phyloP scores from a whole-genome alignment of 2,113 vertebrate genomes.

The Morone chrysops region DNA sequence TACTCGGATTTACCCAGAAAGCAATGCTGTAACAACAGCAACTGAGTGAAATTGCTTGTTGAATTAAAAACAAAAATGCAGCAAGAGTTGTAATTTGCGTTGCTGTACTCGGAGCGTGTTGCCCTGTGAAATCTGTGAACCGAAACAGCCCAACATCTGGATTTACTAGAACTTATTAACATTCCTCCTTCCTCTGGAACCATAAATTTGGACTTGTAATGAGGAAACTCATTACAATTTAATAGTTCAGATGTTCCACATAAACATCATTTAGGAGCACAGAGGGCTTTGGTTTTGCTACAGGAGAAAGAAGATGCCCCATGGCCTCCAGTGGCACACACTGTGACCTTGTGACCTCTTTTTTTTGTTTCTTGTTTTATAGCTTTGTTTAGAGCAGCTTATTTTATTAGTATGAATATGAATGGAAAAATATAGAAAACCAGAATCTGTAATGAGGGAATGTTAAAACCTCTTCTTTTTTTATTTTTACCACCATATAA shows the following conservation, averaged over 20 bases:
- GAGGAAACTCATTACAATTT: constrained; percentile 52
- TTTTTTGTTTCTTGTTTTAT: background rate
- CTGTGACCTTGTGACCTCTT: background rate
- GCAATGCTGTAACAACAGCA: background rate
- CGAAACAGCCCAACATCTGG: constrained; percentile 33
- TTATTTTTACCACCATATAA: background rate
- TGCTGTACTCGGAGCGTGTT: background rate
- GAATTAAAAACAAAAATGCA: background rate
- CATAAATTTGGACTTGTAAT: constrained; percentile 25
- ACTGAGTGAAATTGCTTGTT: background rate
- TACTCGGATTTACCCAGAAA: background rate
- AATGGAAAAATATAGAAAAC: background rate
- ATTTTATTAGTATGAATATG: background rate
- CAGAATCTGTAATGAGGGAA: background rate
- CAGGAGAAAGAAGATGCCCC: background rate
- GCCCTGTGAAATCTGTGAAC: background rate
- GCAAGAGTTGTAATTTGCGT: background rate
- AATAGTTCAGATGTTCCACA: constrained; percentile 38
- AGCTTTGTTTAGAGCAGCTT: background rate
- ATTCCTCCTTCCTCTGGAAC: constrained; percentile 34
- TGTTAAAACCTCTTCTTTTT: background rate
- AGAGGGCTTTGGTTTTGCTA: background rate
- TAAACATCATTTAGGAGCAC: constrained; percentile 3
- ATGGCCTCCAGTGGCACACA: background rate
- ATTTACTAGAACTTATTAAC: constrained; percentile 29